Base-by-base conservation (phyloP, 2,113 vertebrate genomes). In the Mungos mungo region DNA sequence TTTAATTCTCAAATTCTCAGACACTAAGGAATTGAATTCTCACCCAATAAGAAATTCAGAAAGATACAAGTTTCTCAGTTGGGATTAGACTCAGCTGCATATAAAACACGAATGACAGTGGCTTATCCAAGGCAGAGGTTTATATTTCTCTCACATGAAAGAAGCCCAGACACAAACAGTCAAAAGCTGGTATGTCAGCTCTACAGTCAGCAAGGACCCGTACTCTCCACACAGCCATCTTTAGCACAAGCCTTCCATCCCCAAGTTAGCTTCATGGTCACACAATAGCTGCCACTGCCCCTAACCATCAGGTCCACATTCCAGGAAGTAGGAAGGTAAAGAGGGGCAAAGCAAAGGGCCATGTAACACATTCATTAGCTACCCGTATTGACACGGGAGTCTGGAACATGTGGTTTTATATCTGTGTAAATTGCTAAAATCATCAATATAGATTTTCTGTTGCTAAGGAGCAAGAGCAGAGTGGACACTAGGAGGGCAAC, bases 41-140 rank as follows among this genome's bases (percentile, higher is more conserved):
- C 19, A 66, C 47, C 45, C 96, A 96, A 76, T 21, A 86, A 83
- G 68, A 95, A 97, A 90, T 92, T 89, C 84, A 87, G 72, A 89
- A 94, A 92, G 79, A 52, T 19, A 82, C 8, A 86, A 41, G 63
- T 82, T 95, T 92, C 95, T 86, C 52, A 7, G 45, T 76, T 92
- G 79, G 84, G 45, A 88, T 79, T 66, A 74, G 72, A 71, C 23
- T 65, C 16, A 18, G 81, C 7, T 93, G 65, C 50, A 68, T 72
- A 84, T 3, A 93, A 90, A 93, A 71, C 10, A 47, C 23, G 29
- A 69, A 35, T n/a, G 85, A n/a, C 0, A 13, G 65, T 18, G 12
- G 60, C 47, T 93, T 97, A 45, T 9, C 27, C 60, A 71, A 80
- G 27, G 79, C 0, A 45, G 47, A 77, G 45, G 8, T 63, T 86